These are phyloP conservation scores for Notarius quadriscutis DNA, from an alignment of 2,113 vertebrate species.

Conservation along the genomic window DNA sequence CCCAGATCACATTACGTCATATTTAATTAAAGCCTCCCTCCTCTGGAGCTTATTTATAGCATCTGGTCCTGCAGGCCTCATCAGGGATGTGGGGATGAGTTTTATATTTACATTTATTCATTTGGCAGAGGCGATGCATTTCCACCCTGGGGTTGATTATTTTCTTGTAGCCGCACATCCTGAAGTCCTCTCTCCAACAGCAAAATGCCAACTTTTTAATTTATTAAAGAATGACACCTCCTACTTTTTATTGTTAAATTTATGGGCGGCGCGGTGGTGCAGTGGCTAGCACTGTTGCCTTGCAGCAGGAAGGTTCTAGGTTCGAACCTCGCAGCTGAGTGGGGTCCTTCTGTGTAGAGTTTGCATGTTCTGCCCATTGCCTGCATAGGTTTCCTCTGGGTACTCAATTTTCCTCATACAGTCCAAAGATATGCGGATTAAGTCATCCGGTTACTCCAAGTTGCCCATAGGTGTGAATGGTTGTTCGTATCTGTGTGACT, in stretches of 20 bases:
- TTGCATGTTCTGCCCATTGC: too few relatives aligned
- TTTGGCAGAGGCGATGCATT: not conserved
- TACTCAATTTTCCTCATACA: too few relatives aligned
- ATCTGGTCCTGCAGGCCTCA: conserved; percentile 37
- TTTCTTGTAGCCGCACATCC: not conserved
- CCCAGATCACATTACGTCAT: conserved; percentile 60
- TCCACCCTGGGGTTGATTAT: not conserved
- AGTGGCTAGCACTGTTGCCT: too few relatives aligned
- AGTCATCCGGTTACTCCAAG: too few relatives aligned
- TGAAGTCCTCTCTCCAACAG: not conserved
- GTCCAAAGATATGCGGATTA: too few relatives aligned
- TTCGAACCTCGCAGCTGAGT: too few relatives aligned
- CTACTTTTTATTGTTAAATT: not conserved
- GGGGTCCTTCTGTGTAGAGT: too few relatives aligned
- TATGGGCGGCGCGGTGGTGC: too few relatives aligned
- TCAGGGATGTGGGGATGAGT: not conserved
- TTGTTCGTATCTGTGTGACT: too few relatives aligned
- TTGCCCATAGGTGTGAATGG: too few relatives aligned
- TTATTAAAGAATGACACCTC: not conserved
- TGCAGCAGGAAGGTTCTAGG: too few relatives aligned
- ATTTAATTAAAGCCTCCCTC: conserved; percentile 58
- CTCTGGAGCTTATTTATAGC: conserved; percentile 55
- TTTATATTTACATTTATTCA: conserved; percentile 4
- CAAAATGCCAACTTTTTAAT: not conserved
- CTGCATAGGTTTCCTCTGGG: too few relatives aligned